phyloP scores from a whole-genome alignment of 1,140 invertebrate species.

The Gryllus bimaculatus region DNA sequence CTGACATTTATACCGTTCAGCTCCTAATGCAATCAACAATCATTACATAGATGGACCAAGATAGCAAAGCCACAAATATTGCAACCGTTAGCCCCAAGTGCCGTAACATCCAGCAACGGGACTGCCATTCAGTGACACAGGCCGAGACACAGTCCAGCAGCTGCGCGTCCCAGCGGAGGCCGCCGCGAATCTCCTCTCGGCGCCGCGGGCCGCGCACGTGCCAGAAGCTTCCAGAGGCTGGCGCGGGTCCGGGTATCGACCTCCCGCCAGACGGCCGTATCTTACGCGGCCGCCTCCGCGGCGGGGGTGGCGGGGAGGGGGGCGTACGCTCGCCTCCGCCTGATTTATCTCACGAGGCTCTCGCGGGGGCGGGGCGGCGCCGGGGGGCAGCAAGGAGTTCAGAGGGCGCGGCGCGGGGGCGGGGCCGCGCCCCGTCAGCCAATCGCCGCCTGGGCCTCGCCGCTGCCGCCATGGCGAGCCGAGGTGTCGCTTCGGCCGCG shows the following conservation, averaged over 20 bases:
- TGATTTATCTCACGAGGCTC: neutral
- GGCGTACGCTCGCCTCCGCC: neutral
- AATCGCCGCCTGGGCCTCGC: neutral
- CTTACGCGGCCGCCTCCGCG: neutral
- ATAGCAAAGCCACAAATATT: too few relatives aligned
- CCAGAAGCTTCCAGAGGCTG: neutral
- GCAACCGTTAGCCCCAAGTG: too few relatives aligned
- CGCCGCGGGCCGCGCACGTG: neutral
- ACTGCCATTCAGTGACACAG: too few relatives aligned
- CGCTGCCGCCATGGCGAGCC: neutral
- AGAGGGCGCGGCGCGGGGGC: neutral
- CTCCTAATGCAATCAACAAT: too few relatives aligned
- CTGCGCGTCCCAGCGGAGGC: too few relatives aligned
- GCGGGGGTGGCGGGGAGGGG: too few relatives aligned
- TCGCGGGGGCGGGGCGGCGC: too few relatives aligned
- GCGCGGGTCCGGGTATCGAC: neutral
- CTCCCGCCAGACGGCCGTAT: neutral
- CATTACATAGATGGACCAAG: too few relatives aligned
- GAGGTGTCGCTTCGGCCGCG: neutral
- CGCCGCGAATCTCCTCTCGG: too few relatives aligned
- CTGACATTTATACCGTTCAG: too few relatives aligned
- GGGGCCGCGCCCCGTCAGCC: neutral
- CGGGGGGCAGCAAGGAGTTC: neutral
- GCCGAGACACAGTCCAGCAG: too few relatives aligned
- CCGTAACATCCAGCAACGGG: too few relatives aligned